Evolutionary conservation across 2,797 vertebrate species (phyloP), one percentile per base, ranked within the genome.

Genomic region (Mormyrops boulengeri): DNA sequence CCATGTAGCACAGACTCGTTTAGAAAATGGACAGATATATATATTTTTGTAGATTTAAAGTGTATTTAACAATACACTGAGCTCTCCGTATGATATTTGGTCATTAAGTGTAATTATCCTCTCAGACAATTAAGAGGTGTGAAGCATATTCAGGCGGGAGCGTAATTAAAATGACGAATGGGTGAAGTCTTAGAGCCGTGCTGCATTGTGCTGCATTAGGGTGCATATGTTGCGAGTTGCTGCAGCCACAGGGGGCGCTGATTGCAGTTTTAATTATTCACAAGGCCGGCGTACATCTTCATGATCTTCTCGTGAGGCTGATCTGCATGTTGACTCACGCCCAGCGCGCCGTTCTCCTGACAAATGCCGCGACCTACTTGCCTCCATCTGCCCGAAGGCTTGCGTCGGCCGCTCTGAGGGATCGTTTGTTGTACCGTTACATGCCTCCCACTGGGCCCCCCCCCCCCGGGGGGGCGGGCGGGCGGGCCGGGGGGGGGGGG

Each of bases 111-210:
- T 53, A 57, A 38, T 34, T 34, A 57, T 87, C 49, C 34, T 66
- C 55, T 62, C 87, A 44, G 55, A 66, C 38, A 41, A 55, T 57
- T 69, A 69, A 69, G 26, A 69, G 73, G 73, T 57, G 57, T 19
- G 38, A 66, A 38, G 52, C 19, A 82, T 6, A 49, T 60, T 82
- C 50, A 34, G 38, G 19, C 22, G 66, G 87, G 53, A 12, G 5
- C 85, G 34, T 53, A 86, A 87, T 89, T 77, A 90, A 73, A 90
- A 57, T 50, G 34, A 55, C 12, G 52, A 50, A 49, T 88, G 88
- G 19, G 62, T 90, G 89, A 88, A 57, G 34, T 52, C 52, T 73
- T 88, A 47, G 44, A 84, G 49, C 41, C 19, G 55, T 44, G 82
- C 84, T 88, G 73, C 89, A 26, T 89, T 52, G 49, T 50, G 26